Conservation (phyloP, 30 jellyfish, hydroid and myxozoan species). For the Nemopilema nomurai region DNA sequence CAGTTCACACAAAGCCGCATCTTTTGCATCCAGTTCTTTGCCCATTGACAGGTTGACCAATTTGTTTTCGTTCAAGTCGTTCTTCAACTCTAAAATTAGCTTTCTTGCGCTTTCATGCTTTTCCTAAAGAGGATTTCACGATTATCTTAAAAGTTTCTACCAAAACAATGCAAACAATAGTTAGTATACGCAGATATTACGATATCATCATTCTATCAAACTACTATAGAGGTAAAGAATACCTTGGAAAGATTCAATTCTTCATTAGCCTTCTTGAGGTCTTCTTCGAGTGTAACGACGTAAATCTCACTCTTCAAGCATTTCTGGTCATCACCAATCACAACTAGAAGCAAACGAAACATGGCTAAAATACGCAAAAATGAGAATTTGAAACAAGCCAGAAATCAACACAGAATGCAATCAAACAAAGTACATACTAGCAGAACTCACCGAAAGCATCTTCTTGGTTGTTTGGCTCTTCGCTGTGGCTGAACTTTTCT, state of each 20-base stretch:
- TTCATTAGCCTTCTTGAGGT: constrained; percentile 29
- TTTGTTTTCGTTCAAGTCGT: constrained; percentile 24
- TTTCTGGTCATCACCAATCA: constrained; percentile 17
- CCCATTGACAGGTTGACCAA: not conserved
- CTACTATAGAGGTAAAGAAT: not conserved
- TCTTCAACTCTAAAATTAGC: constrained; percentile 19
- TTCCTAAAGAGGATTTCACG: constrained; percentile 7
- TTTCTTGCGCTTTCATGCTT: constrained; percentile 33
- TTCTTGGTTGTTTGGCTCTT: not conserved
- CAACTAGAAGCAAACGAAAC: not conserved
- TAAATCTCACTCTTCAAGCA: constrained; percentile 19
- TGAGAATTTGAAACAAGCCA: too few relatives aligned
- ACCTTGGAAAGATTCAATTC: constrained; percentile 21
- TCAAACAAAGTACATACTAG: not conserved
- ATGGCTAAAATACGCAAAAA: not conserved
- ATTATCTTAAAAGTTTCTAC: not conserved
- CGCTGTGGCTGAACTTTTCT: constrained; percentile 3
- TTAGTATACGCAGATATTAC: too few relatives aligned
- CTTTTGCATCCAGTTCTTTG: constrained; percentile 14
- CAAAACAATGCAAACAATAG: too few relatives aligned
- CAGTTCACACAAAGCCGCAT: constrained; percentile 4
- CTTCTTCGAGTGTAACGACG: constrained; percentile 9
- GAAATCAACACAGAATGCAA: not conserved
- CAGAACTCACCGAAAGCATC: constrained; percentile 1
- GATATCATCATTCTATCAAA: not conserved